Base-by-base conservation (phyloP, 2,113 vertebrate genomes). In the Hucho hucho region DNA sequence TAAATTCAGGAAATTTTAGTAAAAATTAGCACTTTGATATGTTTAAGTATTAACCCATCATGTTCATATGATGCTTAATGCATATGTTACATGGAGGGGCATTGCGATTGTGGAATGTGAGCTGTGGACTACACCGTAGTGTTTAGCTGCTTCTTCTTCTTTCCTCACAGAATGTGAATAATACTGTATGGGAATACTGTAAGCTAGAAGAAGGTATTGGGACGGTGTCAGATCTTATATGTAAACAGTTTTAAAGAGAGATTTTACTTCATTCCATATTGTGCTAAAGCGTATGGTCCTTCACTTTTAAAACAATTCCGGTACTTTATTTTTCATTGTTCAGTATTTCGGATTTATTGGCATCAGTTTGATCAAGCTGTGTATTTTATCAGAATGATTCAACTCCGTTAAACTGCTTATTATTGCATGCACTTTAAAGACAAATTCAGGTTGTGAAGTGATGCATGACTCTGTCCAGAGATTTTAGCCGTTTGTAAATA, bases 401-500 rank as follows among this genome's bases (percentile, higher is more conserved):
- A 86, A 89, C 89, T 89, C 84, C 86, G 87, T 92, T 87, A 86
- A 96, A 95, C 94, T 94, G 95, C 96, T 97, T 95, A 95, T 95
- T 96, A 97, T 95, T 96, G 96, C 96, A 98, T 98, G 96, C 96
- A 96, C 96, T 96, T 97, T 96, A 96, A 96, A 94, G 96, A 96
- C 95, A 96, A 95, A 95, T 97, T 95, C 89, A 90, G 90, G 89
- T 90, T 91, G 90, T 94, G 90, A 91, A 94, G 92, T 94, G 94
- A 93, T 94, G 95, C 96, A 96, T 96, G 95, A 94, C 91, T 94
- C 94, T 96, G 96, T 97, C 96, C 94, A 53, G 95, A 96, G 95
- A 95, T 97, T 96, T 97, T 96, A 97, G 95, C 94, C 95, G 95
- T 98, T 97, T 96, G 96, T 97, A 97, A 96, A 98, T 97, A 98